phyloP scores from a whole-genome alignment of 37 sponge, comb jelly and placozoan species.

The Beroe ovata region DNA sequence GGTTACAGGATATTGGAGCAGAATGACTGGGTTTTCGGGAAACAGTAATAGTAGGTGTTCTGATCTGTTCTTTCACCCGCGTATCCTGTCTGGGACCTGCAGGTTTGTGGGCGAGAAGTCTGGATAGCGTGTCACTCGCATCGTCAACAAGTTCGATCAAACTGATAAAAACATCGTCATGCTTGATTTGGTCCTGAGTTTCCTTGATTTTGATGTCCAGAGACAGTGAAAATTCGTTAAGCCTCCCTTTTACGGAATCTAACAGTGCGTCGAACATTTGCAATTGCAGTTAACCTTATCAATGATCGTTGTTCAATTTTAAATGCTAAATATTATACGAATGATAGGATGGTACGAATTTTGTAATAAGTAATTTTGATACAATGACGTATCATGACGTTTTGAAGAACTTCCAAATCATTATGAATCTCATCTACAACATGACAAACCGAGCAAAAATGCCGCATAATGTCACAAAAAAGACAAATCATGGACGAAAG shows the following conservation, averaged over 20 bases:
- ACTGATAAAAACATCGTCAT: background rate
- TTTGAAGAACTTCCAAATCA: too few relatives aligned
- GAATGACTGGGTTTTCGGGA: background rate
- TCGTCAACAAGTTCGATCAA: slow-evolving; percentile 44
- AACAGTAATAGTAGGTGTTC: background rate
- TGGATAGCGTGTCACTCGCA: background rate
- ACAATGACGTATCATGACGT: too few relatives aligned
- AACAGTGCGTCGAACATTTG: slow-evolving; percentile 52
- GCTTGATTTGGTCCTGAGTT: background rate
- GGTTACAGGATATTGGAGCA: too few relatives aligned
- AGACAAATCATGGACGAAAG: too few relatives aligned
- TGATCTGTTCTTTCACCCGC: background rate
- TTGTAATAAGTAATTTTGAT: too few relatives aligned
- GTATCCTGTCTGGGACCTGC: slow-evolving; percentile 1
- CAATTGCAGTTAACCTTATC: too few relatives aligned
- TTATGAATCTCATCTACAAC: too few relatives aligned
- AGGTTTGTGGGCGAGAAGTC: background rate
- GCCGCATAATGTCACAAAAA: too few relatives aligned
- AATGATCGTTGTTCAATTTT: too few relatives aligned
- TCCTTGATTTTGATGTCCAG: slow-evolving; percentile 10
- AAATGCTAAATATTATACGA: too few relatives aligned
- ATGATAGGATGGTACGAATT: too few relatives aligned
- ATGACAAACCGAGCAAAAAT: too few relatives aligned
- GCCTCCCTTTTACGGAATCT: slow-evolving; percentile 11
- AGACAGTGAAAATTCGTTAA: slow-evolving; percentile 8